phyloP scores from a whole-genome alignment of 2,888 invertebrate species.

The Amorpha juglandis region DNA sequence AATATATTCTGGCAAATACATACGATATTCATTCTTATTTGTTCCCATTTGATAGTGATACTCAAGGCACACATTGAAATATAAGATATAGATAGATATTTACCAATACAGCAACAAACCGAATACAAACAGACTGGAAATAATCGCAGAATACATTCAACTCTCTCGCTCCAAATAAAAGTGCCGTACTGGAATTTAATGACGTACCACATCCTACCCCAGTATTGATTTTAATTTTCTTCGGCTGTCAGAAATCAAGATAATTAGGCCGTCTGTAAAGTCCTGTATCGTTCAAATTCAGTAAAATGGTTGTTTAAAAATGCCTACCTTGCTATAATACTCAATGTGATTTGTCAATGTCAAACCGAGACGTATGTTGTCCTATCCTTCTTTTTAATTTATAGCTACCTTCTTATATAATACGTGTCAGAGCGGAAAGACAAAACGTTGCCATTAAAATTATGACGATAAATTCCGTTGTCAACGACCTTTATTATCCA shows the following conservation, averaged over 20 bases:
- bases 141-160: slow-evolving; percentile 1
- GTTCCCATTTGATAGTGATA: not conserved
- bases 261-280: slow-evolving; percentile 30
- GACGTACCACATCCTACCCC: slow-evolving; percentile 1
- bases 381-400: slow-evolving; percentile 60
- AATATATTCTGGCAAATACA: no score
- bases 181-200: slow-evolving; percentile 10
- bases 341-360: slow-evolving; percentile 62
- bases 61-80: not conserved
- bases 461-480: slow-evolving; percentile 55
- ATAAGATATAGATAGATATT: not conserved
- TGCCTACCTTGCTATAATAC: slow-evolving; percentile 41
- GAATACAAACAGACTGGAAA: not conserved
- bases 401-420: slow-evolving; percentile 34
- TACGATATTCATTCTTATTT: not conserved
- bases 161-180: slow-evolving; percentile 14
- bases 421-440: slow-evolving; percentile 39
- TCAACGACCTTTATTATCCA: slow-evolving; percentile 49
- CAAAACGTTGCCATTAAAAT: slow-evolving; percentile 52
- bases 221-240: slow-evolving; percentile 21
- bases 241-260: not conserved
- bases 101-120: slow-evolving; percentile 12
- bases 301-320: slow-evolving; percentile 45
- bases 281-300: slow-evolving; percentile 36
- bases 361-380: slow-evolving; percentile 63